These are phyloP conservation scores for Anticlea derivata DNA, from an alignment of 2,888 invertebrate species.

Conservation along the genomic window DNA sequence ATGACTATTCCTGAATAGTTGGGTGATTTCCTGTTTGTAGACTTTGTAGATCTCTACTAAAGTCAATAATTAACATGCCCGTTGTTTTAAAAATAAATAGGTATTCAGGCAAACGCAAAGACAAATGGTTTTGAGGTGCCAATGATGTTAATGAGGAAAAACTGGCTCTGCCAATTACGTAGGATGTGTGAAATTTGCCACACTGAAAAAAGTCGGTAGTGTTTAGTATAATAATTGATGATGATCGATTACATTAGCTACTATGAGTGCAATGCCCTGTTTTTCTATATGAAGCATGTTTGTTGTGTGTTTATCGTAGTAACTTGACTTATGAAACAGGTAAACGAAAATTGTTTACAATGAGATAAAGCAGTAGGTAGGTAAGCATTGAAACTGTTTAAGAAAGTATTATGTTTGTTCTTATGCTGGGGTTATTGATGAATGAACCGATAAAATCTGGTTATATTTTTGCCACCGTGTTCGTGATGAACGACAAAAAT, in stretches of 20 bases:
- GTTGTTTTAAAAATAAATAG: conserved; percentile 23
- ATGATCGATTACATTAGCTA: conserved; percentile 37
- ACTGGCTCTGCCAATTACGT: conserved; percentile 35
- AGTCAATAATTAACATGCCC: not conserved
- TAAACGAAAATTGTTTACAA: conserved; percentile 39
- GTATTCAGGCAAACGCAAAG: conserved; percentile 13
- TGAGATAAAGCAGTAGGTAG: conserved; percentile 30
- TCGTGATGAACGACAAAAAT: not conserved
- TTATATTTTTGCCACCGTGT: no score
- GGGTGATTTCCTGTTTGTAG: not conserved
- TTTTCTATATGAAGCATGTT: conserved; percentile 29
- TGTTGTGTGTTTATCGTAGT: conserved; percentile 33
- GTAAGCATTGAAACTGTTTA: not conserved
- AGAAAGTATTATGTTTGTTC: not conserved
- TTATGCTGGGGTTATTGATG: no score
- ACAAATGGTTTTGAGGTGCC: conserved; percentile 27
- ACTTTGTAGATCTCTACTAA: not conserved
- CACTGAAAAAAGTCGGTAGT: conserved; percentile 4
- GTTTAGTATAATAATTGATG: conserved; percentile 23
- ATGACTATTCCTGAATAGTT: not conserved
- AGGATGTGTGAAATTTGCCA: conserved; percentile 27
- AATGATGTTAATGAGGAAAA: conserved; percentile 36
- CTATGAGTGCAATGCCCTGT: conserved; percentile 40
- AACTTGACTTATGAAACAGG: conserved; percentile 34
- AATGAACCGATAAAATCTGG: no score